A percentile compares a stretch with the other conserved stretches of the same genome.
Evolutionary conservation across 2,888 invertebrate species (phyloP).

Genomic region (Cordylochernes scorpioides): DNA sequence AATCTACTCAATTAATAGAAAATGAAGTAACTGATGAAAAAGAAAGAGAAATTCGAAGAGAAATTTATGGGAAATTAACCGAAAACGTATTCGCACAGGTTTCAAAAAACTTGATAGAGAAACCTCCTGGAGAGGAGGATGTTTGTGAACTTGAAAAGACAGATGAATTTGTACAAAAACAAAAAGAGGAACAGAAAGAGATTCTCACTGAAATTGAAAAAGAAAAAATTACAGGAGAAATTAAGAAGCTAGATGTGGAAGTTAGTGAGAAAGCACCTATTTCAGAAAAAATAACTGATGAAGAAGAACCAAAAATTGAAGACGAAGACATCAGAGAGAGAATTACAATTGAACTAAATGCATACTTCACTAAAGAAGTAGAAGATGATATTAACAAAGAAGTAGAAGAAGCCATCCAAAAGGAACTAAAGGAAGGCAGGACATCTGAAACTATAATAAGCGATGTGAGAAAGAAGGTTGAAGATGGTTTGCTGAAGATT

Average conservation of each 20-base stretch:
- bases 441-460: too few relatives aligned
- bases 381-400: not conserved
- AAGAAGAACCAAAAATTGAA: not conserved
- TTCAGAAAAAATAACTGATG: not conserved
- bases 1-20: too few relatives aligned
- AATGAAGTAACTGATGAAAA: not conserved
- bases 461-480: too few relatives aligned
- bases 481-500: not conserved
- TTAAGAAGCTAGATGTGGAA: not conserved
- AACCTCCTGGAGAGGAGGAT: not conserved
- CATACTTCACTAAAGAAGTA: conserved; percentile 1
- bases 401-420: conserved; percentile 1
- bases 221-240: conserved; percentile 1
- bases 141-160: not conserved
- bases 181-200: not conserved
- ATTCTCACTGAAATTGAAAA: not conserved
- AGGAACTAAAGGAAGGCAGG: too few relatives aligned
- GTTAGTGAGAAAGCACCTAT: not conserved
- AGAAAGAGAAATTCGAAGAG: not conserved
- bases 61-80: not conserved
- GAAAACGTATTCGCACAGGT: not conserved
- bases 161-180: not conserved
- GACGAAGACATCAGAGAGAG: conserved; percentile 1
- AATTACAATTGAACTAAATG: not conserved
- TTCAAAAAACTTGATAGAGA: not conserved